These are phyloP conservation scores for Synergus japonicus DNA, from an alignment of 2,888 invertebrate genomes.

Conservation along the genomic window DNA sequence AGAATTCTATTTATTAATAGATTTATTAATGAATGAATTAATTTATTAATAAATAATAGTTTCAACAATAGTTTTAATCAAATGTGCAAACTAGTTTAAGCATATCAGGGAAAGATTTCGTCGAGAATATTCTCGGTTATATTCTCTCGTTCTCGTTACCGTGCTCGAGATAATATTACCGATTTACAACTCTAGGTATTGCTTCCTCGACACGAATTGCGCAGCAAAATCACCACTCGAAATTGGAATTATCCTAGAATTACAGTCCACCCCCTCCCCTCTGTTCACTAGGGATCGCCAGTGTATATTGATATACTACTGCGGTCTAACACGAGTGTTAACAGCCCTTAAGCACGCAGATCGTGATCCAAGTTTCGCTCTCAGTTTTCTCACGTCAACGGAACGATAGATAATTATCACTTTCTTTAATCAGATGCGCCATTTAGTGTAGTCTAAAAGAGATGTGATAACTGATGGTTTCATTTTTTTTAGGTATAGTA, in stretches of 20 bases:
- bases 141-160: no score
- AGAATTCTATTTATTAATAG: not conserved
- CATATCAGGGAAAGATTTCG: no score
- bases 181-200: slow-evolving; percentile 43
- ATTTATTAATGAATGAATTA: not conserved
- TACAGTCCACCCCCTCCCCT: slow-evolving; percentile 52
- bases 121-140: no score
- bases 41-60: not conserved
- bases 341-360: slow-evolving; percentile 61
- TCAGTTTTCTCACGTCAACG: slow-evolving; percentile 46
- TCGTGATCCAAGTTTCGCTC: slow-evolving; percentile 46
- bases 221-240: slow-evolving; percentile 69
- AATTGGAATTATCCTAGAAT: slow-evolving; percentile 69
- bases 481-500: not conserved
- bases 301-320: slow-evolving; percentile 60
- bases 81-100: not conserved
- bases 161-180: no score
- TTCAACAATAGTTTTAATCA: not conserved
- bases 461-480: not conserved
- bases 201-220: slow-evolving; percentile 69
- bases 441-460: not conserved
- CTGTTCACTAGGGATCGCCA: slow-evolving; percentile 40
- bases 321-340: slow-evolving; percentile 56
- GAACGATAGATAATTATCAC: slow-evolving; percentile 32
- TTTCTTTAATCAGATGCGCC: slow-evolving; percentile 5